Base-by-base conservation (phyloP, 1,140 invertebrate genomes). In the Potamilus streckersoni region DNA sequence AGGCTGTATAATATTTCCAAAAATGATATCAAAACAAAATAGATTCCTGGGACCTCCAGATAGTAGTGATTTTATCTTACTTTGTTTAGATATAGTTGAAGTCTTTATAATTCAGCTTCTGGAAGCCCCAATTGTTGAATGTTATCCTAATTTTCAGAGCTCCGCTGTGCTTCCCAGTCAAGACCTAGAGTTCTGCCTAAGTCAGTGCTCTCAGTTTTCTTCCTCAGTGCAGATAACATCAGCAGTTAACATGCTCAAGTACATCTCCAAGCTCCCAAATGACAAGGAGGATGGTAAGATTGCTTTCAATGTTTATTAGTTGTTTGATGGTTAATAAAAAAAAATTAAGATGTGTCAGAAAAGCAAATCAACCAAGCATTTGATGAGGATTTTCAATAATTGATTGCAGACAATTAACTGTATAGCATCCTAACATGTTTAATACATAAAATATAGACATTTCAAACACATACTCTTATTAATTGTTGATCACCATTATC, bases 181-280 rank as follows among this genome's bases (percentile, higher is more conserved):
- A 17, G 84, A 93, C 77, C 84, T 95, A n/a, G 93, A 95, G 82
- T 94, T 95, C 80, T 93, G 93, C n/a, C 90, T 96, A 23, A 90
- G 92, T 11, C 70, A 88, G 69, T 80, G 73, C 58, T 86, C 92
- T 8, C 92, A 94, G 83, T 96, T 96, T 86, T 76, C 92, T 1
- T 91, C 93, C 0, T 83, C 91, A 70, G 88, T 92, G 16, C 90
- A 93, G 6, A 86, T 97, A 38, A 87, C 92, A 19, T 93, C 93
- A 59, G 94, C 93, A 70, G 90, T 93, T 13, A 91, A 93, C 76
- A 81, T 96, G 1, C 85, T 95, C 0, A 83, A 92, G 6, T 95
- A 95, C 85, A 81, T 94, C 13, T 92, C 91, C 68, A 88, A 90
- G 2, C 86, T 96, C 58, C 95, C 95, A 0, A 84, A 93, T 31